Base-by-base conservation (phyloP, 2,113 vertebrate genomes). In the Electrona antarctica region DNA sequence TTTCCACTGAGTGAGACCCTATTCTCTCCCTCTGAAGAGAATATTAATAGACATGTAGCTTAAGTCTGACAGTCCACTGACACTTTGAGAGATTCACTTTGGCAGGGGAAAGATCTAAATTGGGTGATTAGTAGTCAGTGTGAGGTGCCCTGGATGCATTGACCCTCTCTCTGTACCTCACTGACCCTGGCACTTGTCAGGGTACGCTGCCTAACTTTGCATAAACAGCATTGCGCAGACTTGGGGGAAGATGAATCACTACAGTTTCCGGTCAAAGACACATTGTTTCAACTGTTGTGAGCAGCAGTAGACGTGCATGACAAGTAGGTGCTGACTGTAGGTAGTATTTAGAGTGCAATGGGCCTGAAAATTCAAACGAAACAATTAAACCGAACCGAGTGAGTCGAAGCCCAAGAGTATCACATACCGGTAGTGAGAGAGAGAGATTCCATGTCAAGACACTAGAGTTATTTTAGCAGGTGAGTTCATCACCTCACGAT, bases 11-110 rank as follows among this genome's bases (percentile, higher is more conserved):
- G 69, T 73, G 64, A 79, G 72, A 87, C 78, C 73, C 33, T 56
- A 71, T 73, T 82, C 65, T 73, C 50, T 50, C 79, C 76, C 80
- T 86, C 77, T 85, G 71, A 74, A 79, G 84, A 72, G 87, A 90
- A 88, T 91, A 89, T 89, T 85, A 90, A 89, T 85, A 77, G 85
- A 88, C 79, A 76, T 64, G 73, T 79, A 84, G 82, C 85, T 89
- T 86, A 83, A 84, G 71, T 81, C 76, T 89, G 86, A 88, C 83
- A 88, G 84, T 77, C 64, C 70, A 67, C 71, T 84, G 86, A 88
- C 83, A 86, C 85, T 73, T 75, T 70, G 64, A 79, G 73, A 85
- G 73, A 87, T 86, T 85, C 81, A 67, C 77, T 89, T 89, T 84
- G 81, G 76, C 77, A 64, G 71, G n/a, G 57, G 74, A 73, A 79